phyloP scores from a whole-genome alignment of 2,888 invertebrate species.

The Agapostemon virescens region DNA sequence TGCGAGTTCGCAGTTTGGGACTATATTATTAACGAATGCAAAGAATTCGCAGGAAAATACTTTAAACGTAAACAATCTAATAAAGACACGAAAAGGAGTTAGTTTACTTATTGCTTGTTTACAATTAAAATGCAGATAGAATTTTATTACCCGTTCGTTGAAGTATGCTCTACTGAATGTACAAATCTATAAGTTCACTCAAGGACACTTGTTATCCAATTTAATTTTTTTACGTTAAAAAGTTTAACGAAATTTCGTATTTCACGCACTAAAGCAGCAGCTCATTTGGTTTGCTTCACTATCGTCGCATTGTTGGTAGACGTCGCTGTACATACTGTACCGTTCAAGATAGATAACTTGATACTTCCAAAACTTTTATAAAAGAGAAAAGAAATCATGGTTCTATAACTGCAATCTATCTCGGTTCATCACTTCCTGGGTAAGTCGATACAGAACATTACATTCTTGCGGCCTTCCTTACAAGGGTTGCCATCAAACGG shows the following conservation, averaged over 20 bases:
- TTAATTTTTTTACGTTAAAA: no score
- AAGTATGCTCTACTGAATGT: no score
- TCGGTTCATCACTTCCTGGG: conserved; percentile 4
- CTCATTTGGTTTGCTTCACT: not conserved
- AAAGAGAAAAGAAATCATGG: conserved; percentile 1
- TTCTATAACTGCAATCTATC: not conserved
- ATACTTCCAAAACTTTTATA: not conserved
- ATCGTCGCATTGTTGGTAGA: not conserved
- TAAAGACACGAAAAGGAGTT: no score
- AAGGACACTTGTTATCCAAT: no score
- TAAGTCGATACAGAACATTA: conserved; percentile 10
- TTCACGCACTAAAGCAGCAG: not conserved
- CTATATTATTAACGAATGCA: no score
- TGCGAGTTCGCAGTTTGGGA: no score
- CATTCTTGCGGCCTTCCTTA: conserved; percentile 10
- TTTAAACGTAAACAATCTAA: no score
- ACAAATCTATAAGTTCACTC: no score
- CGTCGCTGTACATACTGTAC: not conserved
- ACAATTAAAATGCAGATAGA: no score
- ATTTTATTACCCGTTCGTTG: not conserved
- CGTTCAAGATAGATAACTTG: not conserved
- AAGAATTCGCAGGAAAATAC: no score
- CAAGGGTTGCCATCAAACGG: conserved; percentile 8
- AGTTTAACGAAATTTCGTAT: not conserved
- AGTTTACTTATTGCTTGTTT: no score